Conservation (phyloP, 53 echinoderm and acorn worm species). For the Crossaster papposus region DNA sequence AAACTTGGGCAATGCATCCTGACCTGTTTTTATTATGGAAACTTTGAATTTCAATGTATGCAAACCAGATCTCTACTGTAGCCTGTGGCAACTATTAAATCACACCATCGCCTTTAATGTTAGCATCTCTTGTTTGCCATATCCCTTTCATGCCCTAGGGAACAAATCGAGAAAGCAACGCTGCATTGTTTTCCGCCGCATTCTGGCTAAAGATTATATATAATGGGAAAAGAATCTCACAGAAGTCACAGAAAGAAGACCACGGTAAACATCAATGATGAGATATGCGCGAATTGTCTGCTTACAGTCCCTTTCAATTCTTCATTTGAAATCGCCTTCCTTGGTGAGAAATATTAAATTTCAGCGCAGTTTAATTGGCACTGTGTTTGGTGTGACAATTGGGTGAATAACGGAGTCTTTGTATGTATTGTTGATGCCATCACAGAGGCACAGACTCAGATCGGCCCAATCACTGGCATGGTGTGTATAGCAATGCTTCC, state of each 20-base stretch:
- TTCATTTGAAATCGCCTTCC: neutral
- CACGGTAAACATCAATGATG: slow-evolving; percentile 7
- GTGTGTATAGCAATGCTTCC: neutral
- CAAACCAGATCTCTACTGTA: neutral
- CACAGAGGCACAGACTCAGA: neutral
- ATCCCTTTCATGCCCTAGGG: neutral
- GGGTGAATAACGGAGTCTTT: neutral
- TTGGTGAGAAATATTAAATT: slow-evolving; percentile 19
- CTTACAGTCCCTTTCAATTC: neutral
- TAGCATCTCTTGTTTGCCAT: neutral
- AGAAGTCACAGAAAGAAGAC: neutral
- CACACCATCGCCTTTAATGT: neutral
- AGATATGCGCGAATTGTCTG: neutral
- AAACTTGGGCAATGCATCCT: neutral
- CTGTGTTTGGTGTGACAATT: slow-evolving; percentile 31
- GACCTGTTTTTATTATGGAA: neutral
- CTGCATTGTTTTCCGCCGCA: neutral
- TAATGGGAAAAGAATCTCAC: neutral
- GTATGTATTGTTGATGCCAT: slow-evolving; percentile 15
- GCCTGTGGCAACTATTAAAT: neutral
- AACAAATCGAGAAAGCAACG: neutral
- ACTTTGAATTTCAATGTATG: slow-evolving; percentile 16
- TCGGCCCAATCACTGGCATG: neutral
- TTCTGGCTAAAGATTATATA: neutral
- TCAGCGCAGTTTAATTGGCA: neutral